Base-by-base conservation (phyloP, 2,888 invertebrate genomes). In the Nineta flava region DNA sequence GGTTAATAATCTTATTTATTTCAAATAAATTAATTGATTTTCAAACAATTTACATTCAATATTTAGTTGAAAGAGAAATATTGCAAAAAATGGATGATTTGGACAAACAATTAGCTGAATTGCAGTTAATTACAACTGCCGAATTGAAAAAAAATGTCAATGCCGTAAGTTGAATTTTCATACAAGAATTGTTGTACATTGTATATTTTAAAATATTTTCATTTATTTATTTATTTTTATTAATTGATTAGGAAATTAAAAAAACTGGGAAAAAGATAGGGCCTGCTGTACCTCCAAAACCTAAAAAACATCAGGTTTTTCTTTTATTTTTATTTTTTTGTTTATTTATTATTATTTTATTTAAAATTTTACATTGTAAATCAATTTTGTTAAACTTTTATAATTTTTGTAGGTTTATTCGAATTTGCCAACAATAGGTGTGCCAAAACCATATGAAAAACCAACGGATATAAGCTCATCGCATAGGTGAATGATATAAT, bases 241-340 rank as follows among this genome's bases (percentile, higher is more conserved):
- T 43, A 38, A n/a, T 48, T 34, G 16, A 48, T 10, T 16, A 38
- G 19, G 40, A 48, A 16, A 19, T 31, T 19, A 35, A 13, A 19
- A 26, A 42, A 48, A 44, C 64, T 12, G 67, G 65, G 3, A 75
- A 73, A 57, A 87, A 83, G 67, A 70, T 82, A 53, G 85, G 83
- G 54, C 87, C 87, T 54, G 81, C 80, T 49, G 85, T 86, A 51
- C 87, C 87, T 44, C 87, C 87, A 9, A 87, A 87, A 64, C 86
- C 85, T 55, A 80, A 77, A 64, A 83, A 76, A 61, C 74, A 77
- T 19, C 73, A 76, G 71, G 74, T 75, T 48, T 47, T 44, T 47
- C 35, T 43, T 49, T 6, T 32, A 10, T 52, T 34, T 46, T 19
- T 26, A 21, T 48, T 50, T 53, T 44, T 15, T 41, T 42, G 46